These are phyloP conservation scores for Paramuricea clavata DNA, from an alignment of 92 coral and sea anemone species.

Conservation along the genomic window DNA sequence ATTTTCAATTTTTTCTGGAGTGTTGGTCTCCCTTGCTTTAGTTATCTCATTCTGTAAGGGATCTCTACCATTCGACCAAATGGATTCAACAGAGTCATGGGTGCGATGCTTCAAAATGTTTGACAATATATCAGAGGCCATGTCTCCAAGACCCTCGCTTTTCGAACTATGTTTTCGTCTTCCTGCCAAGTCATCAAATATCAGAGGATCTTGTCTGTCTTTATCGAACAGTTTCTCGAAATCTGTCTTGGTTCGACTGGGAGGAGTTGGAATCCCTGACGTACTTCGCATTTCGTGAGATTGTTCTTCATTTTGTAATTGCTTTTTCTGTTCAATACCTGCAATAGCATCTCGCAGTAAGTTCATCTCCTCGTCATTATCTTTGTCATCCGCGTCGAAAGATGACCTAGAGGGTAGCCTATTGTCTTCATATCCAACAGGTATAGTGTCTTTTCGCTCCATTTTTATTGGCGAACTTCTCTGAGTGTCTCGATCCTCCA, in stretches of 20 bases:
- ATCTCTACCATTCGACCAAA: conserved; percentile 12
- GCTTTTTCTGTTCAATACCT: background rate
- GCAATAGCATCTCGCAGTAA: conserved; percentile 4
- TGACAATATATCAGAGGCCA: conserved; percentile 43
- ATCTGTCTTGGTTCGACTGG: background rate
- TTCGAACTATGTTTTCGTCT: conserved; percentile 5
- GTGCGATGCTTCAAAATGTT: conserved; percentile 26
- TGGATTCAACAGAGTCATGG: conserved; percentile 29
- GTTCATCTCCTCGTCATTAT: background rate
- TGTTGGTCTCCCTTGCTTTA: background rate
- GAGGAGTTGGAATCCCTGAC: background rate
- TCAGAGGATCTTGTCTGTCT: conserved; percentile 7
- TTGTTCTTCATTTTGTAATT: background rate
- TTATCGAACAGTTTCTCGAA: conserved; percentile 4
- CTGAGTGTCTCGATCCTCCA: background rate
- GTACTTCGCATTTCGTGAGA: background rate
- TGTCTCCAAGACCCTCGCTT: conserved; percentile 10
- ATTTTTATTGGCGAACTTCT: background rate
- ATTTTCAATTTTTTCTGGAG: conserved; percentile 2
- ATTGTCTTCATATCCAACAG: background rate
- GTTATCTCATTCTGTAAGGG: conserved; percentile 17
- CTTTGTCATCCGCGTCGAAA: background rate
- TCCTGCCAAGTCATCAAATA: conserved; percentile 12
- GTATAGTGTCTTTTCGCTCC: conserved; percentile 30
- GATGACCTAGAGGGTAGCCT: background rate